phyloP scores from a whole-genome alignment of 2,797 vertebrate species.

The Acrossocheilus fasciatus region DNA sequence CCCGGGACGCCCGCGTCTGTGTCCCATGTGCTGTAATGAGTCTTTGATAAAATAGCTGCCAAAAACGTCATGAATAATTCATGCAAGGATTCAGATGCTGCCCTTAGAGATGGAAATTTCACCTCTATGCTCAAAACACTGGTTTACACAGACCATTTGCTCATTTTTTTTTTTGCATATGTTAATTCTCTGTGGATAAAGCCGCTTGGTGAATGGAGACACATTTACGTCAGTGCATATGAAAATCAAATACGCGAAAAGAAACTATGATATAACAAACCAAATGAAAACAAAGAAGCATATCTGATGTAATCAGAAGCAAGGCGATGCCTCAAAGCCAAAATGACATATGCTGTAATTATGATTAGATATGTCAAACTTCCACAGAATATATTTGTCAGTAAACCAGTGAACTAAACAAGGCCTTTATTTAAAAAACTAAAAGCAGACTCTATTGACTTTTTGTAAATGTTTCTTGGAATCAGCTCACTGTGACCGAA shows the following conservation, averaged over 20 bases:
- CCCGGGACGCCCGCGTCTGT: constrained; percentile 68
- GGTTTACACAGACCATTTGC: constrained; percentile 51
- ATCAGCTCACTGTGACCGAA: constrained; percentile 4
- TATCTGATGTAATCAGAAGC: constrained; percentile 48
- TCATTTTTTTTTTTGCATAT: constrained; percentile 24
- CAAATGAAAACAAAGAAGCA: constrained; percentile 17
- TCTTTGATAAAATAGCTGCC: constrained; percentile 80
- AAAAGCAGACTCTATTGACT: constrained; percentile 5
- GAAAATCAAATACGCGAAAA: constrained; percentile 12
- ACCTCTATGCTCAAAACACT: constrained; percentile 57
- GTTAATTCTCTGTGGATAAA: not conserved
- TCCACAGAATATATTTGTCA: not conserved
- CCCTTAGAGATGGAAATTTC: constrained; percentile 77
- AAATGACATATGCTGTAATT: not conserved
- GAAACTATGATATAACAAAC: constrained; percentile 11
- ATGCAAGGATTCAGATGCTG: constrained; percentile 52
- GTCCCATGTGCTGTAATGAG: constrained; percentile 73
- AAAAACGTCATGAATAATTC: constrained; percentile 81
- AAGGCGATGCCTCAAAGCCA: constrained; percentile 8
- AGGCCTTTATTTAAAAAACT: constrained; percentile 20
- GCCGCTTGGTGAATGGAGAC: not conserved
- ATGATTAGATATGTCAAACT: not conserved
- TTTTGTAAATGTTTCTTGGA: not conserved
- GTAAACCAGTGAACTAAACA: not conserved
- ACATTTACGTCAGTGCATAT: not conserved